Evolutionary conservation across 2,113 vertebrate genomes (phyloP).

Genomic region (Platycercus adscitus): DNA sequence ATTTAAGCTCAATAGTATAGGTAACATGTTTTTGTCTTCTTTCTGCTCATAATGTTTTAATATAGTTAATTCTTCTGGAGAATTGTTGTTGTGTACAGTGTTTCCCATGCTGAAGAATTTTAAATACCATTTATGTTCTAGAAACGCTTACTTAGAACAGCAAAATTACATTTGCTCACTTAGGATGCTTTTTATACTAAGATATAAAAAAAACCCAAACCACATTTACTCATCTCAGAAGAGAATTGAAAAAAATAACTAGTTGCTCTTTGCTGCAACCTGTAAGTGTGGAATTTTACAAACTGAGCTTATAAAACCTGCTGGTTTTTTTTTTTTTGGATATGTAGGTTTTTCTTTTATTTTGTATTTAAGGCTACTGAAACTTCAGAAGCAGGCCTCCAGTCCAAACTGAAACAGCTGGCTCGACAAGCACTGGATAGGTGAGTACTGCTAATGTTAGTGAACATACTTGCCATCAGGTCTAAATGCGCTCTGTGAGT

Average conservation of each 20-base stretch:
- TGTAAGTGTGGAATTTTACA: not conserved
- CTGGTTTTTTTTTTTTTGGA: not conserved
- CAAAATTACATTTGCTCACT: not conserved
- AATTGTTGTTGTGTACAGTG: not conserved
- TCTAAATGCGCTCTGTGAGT: not conserved
- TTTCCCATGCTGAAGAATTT: not conserved
- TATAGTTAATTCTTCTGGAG: not conserved
- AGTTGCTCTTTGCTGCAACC: not conserved
- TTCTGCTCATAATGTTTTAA: not conserved
- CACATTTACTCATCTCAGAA: not conserved
- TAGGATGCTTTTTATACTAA: not conserved
- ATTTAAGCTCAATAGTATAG: not conserved
- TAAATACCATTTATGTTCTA: not conserved
- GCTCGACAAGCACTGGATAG: slow-evolving; percentile 96
- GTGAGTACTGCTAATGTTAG: slow-evolving; percentile 61
- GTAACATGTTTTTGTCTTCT: not conserved
- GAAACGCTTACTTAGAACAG: not conserved
- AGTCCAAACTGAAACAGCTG: slow-evolving; percentile 94
- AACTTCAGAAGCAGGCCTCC: slow-evolving; percentile 88
- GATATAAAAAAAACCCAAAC: not conserved
- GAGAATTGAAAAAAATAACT: not conserved
- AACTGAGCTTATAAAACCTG: not conserved
- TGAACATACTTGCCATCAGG: not conserved
- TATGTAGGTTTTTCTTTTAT: slow-evolving; percentile 2
- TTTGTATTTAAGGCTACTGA: slow-evolving; percentile 85